Evolutionary conservation across 2,888 invertebrate genomes (phyloP).

Genomic region (Isotomurus palustris): DNA sequence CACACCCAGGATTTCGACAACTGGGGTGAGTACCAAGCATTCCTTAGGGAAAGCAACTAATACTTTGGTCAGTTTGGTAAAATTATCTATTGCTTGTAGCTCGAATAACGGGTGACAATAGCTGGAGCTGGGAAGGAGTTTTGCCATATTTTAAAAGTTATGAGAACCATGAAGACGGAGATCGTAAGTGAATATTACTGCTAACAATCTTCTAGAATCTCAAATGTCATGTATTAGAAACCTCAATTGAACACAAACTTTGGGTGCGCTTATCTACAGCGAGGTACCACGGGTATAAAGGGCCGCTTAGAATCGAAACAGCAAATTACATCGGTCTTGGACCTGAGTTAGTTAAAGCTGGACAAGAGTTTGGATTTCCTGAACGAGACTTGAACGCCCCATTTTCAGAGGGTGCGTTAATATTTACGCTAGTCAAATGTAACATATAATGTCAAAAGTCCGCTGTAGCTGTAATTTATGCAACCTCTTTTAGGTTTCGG

Average conservation of each 20-base stretch:
- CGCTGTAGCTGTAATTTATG: too few species aligned
- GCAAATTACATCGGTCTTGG: slow-evolving; percentile 53
- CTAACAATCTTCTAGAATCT: too few species aligned
- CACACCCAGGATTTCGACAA: slow-evolving; percentile 21
- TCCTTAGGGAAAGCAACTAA: too few species aligned
- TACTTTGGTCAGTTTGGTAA: not conserved
- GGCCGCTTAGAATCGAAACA: slow-evolving; percentile 48
- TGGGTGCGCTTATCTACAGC: too few species aligned
- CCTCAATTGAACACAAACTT: too few species aligned
- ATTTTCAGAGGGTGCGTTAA: slow-evolving; percentile 24
- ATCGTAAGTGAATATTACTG: too few species aligned
- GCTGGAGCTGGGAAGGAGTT: slow-evolving; percentile 30
- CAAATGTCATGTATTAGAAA: too few species aligned
- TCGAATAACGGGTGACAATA: slow-evolving; percentile 11
- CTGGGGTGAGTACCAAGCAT: slow-evolving; percentile 17
- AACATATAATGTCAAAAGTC: not conserved
- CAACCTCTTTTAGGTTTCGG: too few species aligned
- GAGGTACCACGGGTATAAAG: slow-evolving; percentile 36
- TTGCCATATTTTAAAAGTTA: slow-evolving; percentile 24
- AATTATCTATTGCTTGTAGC: slow-evolving; percentile 9
- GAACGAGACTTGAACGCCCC: slow-evolving; percentile 33
- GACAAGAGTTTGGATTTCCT: slow-evolving; percentile 37
- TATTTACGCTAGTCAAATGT: too few species aligned
- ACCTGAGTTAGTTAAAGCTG: slow-evolving; percentile 34
- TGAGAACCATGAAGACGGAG: slow-evolving; percentile 23